Percentiles rank a stretch among this genome's conserved stretches.
phyloP scores from a whole-genome alignment of 2,888 invertebrate species.

The Conistra vaccinii region DNA sequence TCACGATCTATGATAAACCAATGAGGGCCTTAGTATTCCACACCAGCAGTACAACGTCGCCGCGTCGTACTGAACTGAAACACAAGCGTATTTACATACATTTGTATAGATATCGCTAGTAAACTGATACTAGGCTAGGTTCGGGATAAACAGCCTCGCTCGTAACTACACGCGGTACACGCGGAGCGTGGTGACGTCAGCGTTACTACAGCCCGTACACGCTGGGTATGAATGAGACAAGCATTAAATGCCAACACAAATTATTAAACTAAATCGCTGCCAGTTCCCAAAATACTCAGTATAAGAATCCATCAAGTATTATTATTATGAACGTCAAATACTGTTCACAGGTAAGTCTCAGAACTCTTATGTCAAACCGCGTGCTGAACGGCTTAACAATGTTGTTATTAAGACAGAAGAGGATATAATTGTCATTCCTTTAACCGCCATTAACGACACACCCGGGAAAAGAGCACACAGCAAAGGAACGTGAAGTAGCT shows the following conservation, averaged over 20 bases:
- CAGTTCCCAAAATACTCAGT: not conserved
- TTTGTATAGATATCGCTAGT: not conserved
- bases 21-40: conserved; percentile 2
- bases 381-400: not conserved
- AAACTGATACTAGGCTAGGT: not conserved
- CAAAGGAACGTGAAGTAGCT: not conserved
- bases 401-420: not conserved
- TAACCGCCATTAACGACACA: not conserved
- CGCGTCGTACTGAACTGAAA: not conserved
- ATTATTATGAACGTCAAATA: too few relatives aligned
- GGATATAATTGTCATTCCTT: not conserved
- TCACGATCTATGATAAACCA: not conserved
- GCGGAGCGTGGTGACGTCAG: conserved; percentile 3
- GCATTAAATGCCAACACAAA: not conserved
- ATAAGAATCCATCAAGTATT: too few relatives aligned
- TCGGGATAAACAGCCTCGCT: conserved; percentile 3
- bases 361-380: too few relatives aligned
- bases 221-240: not conserved
- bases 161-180: not conserved
- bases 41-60: not conserved
- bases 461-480: not conserved
- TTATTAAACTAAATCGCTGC: not conserved
- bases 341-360: too few relatives aligned
- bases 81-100: conserved; percentile 6
- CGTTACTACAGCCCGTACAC: not conserved